These are phyloP conservation scores for Scaptomyza flava DNA, from an alignment of 2,888 invertebrate genomes.

Conservation along the genomic window DNA sequence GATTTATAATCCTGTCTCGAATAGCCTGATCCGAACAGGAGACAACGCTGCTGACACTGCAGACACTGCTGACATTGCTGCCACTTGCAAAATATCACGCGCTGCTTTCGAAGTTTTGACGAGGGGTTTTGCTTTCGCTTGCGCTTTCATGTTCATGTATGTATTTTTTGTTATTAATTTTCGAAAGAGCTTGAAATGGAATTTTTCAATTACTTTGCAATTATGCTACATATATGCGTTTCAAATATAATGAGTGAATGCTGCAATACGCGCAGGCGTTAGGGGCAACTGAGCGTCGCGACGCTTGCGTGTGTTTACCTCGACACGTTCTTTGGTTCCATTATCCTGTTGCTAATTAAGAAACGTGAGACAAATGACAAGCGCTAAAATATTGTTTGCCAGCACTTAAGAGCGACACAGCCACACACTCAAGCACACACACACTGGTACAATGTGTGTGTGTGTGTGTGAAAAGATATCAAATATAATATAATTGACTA, in stretches of 20 bases:
- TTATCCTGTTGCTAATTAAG: constrained; percentile 76
- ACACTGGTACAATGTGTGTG: background rate
- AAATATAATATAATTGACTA: background rate
- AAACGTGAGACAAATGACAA: constrained; percentile 81
- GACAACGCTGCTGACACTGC: background rate
- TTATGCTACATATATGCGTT: constrained; percentile 66
- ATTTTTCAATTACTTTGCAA: constrained; percentile 77
- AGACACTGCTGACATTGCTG: background rate
- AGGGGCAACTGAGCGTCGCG: constrained; percentile 14
- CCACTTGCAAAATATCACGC: constrained; percentile 14
- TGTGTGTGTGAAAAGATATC: background rate
- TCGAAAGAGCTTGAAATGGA: constrained; percentile 55
- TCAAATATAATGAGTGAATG: constrained; percentile 54
- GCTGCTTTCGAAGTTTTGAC: constrained; percentile 36
- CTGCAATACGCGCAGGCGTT: constrained; percentile 38
- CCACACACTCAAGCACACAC: background rate
- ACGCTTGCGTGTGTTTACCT: constrained; percentile 49
- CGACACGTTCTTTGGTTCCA: constrained; percentile 65
- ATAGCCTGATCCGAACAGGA: constrained; percentile 45
- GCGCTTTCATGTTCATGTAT: background rate
- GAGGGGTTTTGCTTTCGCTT: constrained; percentile 16
- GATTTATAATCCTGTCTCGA: constrained; percentile 75
- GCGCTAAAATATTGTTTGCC: constrained; percentile 62
- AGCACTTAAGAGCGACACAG: constrained; percentile 18
- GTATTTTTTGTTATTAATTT: constrained; percentile 9